Evolutionary conservation across 1,140 invertebrate genomes (phyloP).

Genomic region (Papilio xuthus): DNA sequence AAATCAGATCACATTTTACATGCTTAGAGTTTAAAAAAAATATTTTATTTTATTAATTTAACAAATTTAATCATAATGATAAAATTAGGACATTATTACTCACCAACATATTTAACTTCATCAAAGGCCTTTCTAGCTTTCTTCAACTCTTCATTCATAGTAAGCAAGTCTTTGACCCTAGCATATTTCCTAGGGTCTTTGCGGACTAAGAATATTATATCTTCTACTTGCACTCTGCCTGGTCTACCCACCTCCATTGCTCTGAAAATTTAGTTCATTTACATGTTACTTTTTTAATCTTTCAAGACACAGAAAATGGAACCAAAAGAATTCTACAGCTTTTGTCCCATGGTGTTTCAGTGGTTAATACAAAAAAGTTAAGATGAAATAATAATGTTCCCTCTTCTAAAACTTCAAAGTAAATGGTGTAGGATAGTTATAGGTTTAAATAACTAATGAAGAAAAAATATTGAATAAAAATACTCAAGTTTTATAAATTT

Average conservation of each 20-base stretch:
- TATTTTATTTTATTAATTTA: background rate
- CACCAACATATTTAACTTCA: conserved; percentile 95
- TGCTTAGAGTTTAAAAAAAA: conserved; percentile 14
- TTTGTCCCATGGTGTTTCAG: too few species aligned
- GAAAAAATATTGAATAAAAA: too few species aligned
- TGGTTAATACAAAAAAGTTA: background rate
- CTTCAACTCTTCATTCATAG: conserved; percentile 99
- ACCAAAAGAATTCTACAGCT: too few species aligned
- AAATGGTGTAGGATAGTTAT: too few species aligned
- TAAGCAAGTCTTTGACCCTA: conserved; percentile 97
- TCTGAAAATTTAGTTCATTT: conserved; percentile 80
- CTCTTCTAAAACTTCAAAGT: too few species aligned
- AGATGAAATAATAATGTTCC: too few species aligned
- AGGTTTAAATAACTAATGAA: too few species aligned
- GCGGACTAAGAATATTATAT: conserved; percentile 98
- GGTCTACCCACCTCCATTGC: conserved; percentile 98
- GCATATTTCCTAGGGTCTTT: conserved; percentile 99
- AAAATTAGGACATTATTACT: conserved; percentile 45
- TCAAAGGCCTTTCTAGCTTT: conserved; percentile 99
- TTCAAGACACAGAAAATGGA: too few species aligned
- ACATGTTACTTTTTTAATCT: too few species aligned
- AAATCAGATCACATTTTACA: conserved; percentile 10
- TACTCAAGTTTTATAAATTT: too few species aligned
- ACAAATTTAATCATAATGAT: background rate
- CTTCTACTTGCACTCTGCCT: conserved; percentile 97